Evolutionary conservation across 2,888 invertebrate species (phyloP).

Genomic region (Zaprionus obscuricornis): DNA sequence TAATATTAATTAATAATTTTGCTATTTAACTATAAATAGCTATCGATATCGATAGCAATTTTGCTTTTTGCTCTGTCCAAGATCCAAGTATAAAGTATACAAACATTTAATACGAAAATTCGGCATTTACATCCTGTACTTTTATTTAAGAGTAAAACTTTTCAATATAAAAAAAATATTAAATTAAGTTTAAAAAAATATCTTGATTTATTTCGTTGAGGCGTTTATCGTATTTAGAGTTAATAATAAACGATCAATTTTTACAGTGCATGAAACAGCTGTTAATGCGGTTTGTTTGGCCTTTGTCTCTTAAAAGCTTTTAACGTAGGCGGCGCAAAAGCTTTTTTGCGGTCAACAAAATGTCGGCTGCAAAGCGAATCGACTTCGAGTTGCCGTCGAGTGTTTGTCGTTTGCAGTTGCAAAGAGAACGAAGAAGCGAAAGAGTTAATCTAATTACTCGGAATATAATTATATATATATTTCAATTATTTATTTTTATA

Average conservation of each 20-base stretch:
- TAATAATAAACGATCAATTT: not conserved
- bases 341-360: slow-evolving; percentile 47
- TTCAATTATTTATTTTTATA: slow-evolving; percentile 9
- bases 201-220: not conserved
- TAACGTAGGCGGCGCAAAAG: slow-evolving; percentile 8
- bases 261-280: slow-evolving; percentile 43
- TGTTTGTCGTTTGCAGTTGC: slow-evolving; percentile 27
- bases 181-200: slow-evolving; percentile 21
- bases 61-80: slow-evolving; percentile 24
- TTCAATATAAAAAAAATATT: slow-evolving; percentile 24
- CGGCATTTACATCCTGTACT: slow-evolving; percentile 29
- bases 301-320: slow-evolving; percentile 38
- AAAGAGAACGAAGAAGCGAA: too few relatives aligned
- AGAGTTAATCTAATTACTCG: not conserved
- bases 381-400: slow-evolving; percentile 24
- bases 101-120: slow-evolving; percentile 5
- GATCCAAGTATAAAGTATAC: slow-evolving; percentile 33
- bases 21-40: slow-evolving; percentile 17
- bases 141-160: slow-evolving; percentile 29
- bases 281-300: slow-evolving; percentile 23
- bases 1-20: slow-evolving; percentile 17
- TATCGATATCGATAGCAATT: not conserved
- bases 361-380: slow-evolving; percentile 31
- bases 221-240: too few relatives aligned
- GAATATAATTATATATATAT: slow-evolving; percentile 3